Evolutionary conservation across 2,113 vertebrate genomes (phyloP), one percentile per base, ranked within the genome.

Genomic region (Varanus salvator): DNA sequence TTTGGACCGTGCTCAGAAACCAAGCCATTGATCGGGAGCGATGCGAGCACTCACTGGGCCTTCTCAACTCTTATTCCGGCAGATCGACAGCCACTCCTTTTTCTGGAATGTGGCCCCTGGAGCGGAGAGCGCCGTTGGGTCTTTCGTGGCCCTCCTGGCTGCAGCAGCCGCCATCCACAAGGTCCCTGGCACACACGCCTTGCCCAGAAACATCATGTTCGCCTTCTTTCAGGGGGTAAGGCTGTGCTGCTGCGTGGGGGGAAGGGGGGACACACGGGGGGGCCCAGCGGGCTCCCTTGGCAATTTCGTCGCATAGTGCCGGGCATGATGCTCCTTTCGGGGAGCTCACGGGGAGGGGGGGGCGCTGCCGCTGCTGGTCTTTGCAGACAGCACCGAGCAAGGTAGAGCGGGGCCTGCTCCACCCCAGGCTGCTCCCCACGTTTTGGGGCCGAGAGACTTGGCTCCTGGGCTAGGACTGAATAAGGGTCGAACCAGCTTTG

Each of bases 221-320:
- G 94, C 97, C 92, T 99, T 99, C 96, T 99, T 99, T 94, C 98
- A 99, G 85, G 99, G 98, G 98, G 99, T 99, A 88, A 95, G 98
- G 19, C 52, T 0, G 0, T 6, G n/a, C 3, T 34, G 80, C 69
- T 1, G 66, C 76, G 7, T 0, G 2, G 34, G 12, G 29, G 5
- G 57, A 23, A 50, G 29, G 15, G 31, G 12, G 25, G 8, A 11
- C 12, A n/a, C n/a, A 1, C 23, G 4, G 9, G 19, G 44, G 38
- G 17, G 21, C 38, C 23, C 1, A 9, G 75, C 27, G 21, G 19
- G 17, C 8, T 21, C 11, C 11, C 71, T 12, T 14, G 31, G 2
- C 57, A 60, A 60, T 44, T 44, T 44, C 38, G 38, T 44, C 38
- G 38, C 38, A 3, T 44, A 44, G 38, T 3, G 38, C 38, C 38